These are phyloP conservation scores for Temnothorax longispinosus DNA, from an alignment of 1,140 invertebrate genomes.

Conservation along the genomic window DNA sequence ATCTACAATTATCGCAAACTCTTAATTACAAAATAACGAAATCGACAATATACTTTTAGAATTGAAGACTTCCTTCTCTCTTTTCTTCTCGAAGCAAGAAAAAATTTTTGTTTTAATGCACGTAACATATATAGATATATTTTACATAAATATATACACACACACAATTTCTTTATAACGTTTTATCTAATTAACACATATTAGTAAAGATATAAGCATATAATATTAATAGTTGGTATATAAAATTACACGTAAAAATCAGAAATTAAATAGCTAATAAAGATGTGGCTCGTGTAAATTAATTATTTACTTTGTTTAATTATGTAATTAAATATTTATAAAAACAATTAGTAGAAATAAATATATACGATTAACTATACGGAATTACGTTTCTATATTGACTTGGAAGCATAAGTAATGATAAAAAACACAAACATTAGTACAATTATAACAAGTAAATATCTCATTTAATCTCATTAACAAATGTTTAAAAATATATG, in stretches of 20 bases:
- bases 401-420: neutral
- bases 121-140: too few species aligned
- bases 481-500: neutral
- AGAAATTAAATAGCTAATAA: neutral
- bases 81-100: neutral
- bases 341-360: too few species aligned
- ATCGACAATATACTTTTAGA: neutral
- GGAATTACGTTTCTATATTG: neutral
- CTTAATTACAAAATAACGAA: constrained; percentile 10
- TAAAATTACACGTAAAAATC: neutral
- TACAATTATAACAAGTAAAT: neutral
- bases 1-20: neutral
- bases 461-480: neutral
- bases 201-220: too few species aligned
- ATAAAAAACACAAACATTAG: neutral
- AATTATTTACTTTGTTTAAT: constrained; percentile 26
- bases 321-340: neutral
- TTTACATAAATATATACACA: neutral
- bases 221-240: too few species aligned
- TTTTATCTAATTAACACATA: too few species aligned
- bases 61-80: neutral
- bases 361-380: neutral
- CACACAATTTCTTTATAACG: neutral
- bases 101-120: neutral
- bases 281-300: neutral